Conservation (phyloP, 2,888 invertebrate genomes). For the Hyles lineata region DNA sequence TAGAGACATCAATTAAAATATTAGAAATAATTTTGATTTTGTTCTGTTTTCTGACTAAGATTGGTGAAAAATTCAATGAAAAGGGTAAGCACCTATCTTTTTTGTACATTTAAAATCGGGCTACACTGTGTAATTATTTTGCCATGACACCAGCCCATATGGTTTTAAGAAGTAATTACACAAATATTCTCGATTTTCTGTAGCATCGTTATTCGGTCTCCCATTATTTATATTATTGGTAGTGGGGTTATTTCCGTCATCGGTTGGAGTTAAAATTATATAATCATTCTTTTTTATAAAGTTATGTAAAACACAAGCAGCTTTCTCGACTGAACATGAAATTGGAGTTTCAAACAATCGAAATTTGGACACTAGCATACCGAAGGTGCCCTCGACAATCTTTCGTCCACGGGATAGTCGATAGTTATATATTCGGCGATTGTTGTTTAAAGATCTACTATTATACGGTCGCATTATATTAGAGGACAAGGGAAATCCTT, state of each 20-base stretch:
- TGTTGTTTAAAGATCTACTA: conserved; percentile 32
- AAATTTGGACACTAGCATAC: no score
- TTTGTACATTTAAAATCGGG: no score
- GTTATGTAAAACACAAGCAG: conserved; percentile 1
- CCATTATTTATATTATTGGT: neutral
- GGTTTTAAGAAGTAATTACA: no score
- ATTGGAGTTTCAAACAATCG: no score
- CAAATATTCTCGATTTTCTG: conserved; percentile 7
- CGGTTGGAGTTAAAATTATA: conserved; percentile 11
- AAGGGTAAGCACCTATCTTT: no score
- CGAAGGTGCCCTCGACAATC: conserved; percentile 29
- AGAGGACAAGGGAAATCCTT: conserved; percentile 37
- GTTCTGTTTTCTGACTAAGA: no score
- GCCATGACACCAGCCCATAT: no score
- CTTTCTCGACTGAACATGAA: neutral
- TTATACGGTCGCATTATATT: conserved; percentile 34
- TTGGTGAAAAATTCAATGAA: no score
- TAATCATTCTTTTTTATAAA: conserved; percentile 1
- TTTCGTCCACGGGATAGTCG: conserved; percentile 32
- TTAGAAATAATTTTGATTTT: no score
- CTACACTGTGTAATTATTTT: no score
- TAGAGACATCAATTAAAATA: no score
- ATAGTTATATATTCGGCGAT: conserved; percentile 34
- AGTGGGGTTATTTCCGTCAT: neutral
- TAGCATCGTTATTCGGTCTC: conserved; percentile 9